Conservation (phyloP, 1,140 invertebrate genomes). For the Hyposmocoma kahamanoa region DNA sequence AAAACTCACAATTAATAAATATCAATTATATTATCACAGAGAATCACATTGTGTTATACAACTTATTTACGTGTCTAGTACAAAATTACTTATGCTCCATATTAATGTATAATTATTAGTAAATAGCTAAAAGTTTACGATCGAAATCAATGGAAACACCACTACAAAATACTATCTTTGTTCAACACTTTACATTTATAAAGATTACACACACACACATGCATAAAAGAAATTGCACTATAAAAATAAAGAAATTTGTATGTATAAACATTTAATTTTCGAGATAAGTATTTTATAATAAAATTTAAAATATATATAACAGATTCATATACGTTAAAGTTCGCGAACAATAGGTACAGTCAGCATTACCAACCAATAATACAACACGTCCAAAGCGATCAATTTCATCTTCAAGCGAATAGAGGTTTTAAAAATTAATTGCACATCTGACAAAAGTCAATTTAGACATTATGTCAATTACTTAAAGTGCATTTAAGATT, state of each 20-base stretch:
- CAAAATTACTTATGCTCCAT: slow-evolving; percentile 61
- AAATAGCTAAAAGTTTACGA: slow-evolving; percentile 39
- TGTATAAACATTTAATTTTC: no score
- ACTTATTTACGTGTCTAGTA: slow-evolving; percentile 70
- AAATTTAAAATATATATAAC: no score
- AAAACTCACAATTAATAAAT: slow-evolving; percentile 59
- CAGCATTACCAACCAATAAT: no score
- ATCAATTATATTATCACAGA: slow-evolving; percentile 73
- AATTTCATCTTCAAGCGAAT: no score
- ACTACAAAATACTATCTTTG: slow-evolving; percentile 53
- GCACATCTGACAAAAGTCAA: no score
- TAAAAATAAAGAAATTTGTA: slow-evolving; percentile 29
- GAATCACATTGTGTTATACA: slow-evolving; percentile 72
- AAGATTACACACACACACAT: not conserved
- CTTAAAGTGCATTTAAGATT: no score
- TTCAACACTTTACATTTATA: slow-evolving; percentile 3
- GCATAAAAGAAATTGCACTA: slow-evolving; percentile 35
- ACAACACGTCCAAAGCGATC: no score
- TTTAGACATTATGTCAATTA: no score
- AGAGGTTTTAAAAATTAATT: no score
- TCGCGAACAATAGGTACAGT: no score
- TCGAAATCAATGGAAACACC: slow-evolving; percentile 37
- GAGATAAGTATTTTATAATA: no score
- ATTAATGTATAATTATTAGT: slow-evolving; percentile 42
- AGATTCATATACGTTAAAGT: no score